Base-by-base conservation (phyloP, 2,113 vertebrate genomes). In the Numenius arquata region DNA sequence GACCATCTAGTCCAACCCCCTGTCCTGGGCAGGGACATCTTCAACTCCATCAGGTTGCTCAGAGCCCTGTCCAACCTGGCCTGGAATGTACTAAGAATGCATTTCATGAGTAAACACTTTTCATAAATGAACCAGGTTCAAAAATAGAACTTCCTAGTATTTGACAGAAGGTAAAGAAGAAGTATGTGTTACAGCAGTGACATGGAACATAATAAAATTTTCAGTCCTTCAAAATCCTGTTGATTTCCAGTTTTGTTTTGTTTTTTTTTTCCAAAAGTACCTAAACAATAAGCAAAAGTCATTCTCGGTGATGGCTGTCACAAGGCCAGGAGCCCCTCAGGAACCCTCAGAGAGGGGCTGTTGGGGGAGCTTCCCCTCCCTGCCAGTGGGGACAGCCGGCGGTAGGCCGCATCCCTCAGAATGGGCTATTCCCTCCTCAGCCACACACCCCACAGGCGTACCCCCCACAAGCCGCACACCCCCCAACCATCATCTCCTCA, bases 371-470 rank as follows among this genome's bases (percentile, higher is more conserved):
- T 19, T 16, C 26, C 36, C 32, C 41, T 21, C 21, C 15, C 23
- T 16, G 27, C 29, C 32, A 1, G 36, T 4, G 43, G 32, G 32
- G 26, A 20, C 8, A 11, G 50, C 12, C 2, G 4, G 26, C 32
- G 12, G 26, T 7, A 32, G 30, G 25, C 76, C 21, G 21, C 18
- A 4, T 5, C 23, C 22, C 41, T 30, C 9, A 3, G 5, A 15
- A 26, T 0, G 15, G 17, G 4, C 3, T 7, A 10, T 7, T 8
- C 9, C 9, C 30, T 8, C n/a, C 16, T 25, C 43, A 16, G 22
- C 27, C 27, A 11, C 5, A 15, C 19, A 2, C 4, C 38, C 50
- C 56, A 47, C 21, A 41, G 23, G 18, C 21, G 6, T 3, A 8
- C 20, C 21, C 41, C 47, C 12, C 68, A n/a, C n/a, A n/a, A n/a